phyloP scores from a whole-genome alignment of 2,888 invertebrate species.

The Strigamia crassipes region DNA sequence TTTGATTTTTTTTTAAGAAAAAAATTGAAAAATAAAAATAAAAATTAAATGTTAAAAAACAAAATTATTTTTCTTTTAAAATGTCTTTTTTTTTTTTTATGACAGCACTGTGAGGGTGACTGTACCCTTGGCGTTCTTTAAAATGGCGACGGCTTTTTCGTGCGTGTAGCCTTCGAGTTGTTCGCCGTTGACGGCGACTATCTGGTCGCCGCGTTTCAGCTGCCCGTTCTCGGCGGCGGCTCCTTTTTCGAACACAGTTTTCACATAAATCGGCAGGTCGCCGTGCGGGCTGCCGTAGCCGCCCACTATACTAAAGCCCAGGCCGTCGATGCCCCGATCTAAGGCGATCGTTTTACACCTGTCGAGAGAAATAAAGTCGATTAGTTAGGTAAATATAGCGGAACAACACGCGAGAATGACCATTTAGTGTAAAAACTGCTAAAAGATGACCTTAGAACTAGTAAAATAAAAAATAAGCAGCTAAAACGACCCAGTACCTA shows the following conservation, averaged over 20 bases:
- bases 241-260: conserved; percentile 60
- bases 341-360: conserved; percentile 59
- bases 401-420: too few relatives aligned
- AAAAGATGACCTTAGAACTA: too few relatives aligned
- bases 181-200: conserved; percentile 60
- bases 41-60: background rate
- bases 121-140: conserved; percentile 62
- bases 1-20: background rate
- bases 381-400: background rate
- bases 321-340: conserved; percentile 63
- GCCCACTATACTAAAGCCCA: conserved; percentile 66
- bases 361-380: background rate
- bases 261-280: conserved; percentile 64
- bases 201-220: conserved; percentile 60
- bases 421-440: background rate
- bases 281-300: conserved; percentile 63
- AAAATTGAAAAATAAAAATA: background rate
- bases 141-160: conserved; percentile 60
- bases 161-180: conserved; percentile 60
- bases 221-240: conserved; percentile 58
- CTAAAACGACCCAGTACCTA: too few relatives aligned
- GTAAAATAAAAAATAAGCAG: too few relatives aligned
- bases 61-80: background rate
- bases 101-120: conserved; percentile 62
- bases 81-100: conserved; percentile 46